Evolutionary conservation across 1,140 invertebrate species (phyloP).

Genomic region (Lanistes nyassanus): DNA sequence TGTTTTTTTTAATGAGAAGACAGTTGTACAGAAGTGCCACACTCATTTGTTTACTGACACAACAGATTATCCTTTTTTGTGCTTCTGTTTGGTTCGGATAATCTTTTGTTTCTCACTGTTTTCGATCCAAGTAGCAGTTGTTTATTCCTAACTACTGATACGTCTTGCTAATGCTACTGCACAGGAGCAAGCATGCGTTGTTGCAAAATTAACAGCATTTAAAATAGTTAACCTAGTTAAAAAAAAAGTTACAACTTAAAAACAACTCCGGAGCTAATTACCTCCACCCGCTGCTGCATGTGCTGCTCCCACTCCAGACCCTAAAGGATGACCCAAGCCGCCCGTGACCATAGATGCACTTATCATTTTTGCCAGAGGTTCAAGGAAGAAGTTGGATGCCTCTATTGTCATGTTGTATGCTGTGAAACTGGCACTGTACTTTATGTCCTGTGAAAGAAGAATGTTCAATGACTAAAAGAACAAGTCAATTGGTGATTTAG

Average conservation of each 20-base stretch:
- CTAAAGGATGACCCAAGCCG: slow-evolving; percentile 32
- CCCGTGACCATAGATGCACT: slow-evolving; percentile 36
- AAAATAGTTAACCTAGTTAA: too few species aligned
- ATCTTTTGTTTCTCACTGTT: too few species aligned
- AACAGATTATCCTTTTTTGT: not conserved
- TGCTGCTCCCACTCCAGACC: slow-evolving; percentile 43
- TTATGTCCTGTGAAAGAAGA: slow-evolving; percentile 47
- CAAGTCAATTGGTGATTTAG: too few species aligned
- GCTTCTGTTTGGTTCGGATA: too few species aligned
- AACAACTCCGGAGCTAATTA: too few species aligned
- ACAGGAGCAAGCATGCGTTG: not conserved
- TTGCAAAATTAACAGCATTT: not conserved
- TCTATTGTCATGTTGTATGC: slow-evolving; percentile 45
- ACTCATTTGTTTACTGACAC: not conserved
- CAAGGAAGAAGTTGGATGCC: slow-evolving; percentile 50
- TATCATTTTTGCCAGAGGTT: slow-evolving; percentile 46
- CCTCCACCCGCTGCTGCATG: slow-evolving; percentile 48
- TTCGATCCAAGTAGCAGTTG: too few species aligned
- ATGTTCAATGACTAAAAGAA: not conserved
- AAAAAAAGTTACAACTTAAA: not conserved
- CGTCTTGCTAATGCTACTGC: not conserved
- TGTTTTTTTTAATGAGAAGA: not conserved
- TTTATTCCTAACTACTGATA: not conserved
- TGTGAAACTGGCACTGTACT: slow-evolving; percentile 47
- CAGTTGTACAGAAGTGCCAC: not conserved